Percentiles rank a stretch among this genome's conserved stretches.
Evolutionary conservation across 2,888 invertebrate genomes (phyloP).

Genomic region (Drosophila anomelani): DNA sequence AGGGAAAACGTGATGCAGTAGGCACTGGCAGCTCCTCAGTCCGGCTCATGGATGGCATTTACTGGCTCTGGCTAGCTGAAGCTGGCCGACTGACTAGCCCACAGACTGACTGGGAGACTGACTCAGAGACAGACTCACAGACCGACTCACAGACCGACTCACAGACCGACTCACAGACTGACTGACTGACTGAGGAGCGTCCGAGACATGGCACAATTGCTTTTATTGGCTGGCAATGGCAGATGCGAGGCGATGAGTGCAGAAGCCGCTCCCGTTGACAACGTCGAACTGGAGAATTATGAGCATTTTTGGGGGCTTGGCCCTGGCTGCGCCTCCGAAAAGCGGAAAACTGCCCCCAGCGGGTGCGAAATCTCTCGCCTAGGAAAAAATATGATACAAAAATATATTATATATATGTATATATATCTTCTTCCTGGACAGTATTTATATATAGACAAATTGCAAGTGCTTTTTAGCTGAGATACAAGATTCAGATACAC

Average conservation of each 20-base stretch:
- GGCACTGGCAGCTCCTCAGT: slow-evolving; percentile 65
- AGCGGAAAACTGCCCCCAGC: slow-evolving; percentile 10
- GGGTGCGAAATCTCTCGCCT: slow-evolving; percentile 68
- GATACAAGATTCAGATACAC: slow-evolving; percentile 30
- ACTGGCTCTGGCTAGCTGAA: slow-evolving; percentile 44
- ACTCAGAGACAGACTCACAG: slow-evolving; percentile 33
- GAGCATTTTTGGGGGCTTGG: slow-evolving; percentile 82
- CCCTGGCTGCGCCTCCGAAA: slow-evolving; percentile 45
- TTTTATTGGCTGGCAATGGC: slow-evolving; percentile 69
- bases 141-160: slow-evolving; percentile 35
- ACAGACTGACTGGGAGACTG: slow-evolving; percentile 39
- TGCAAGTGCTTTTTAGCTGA: slow-evolving; percentile 13
- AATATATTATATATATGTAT: no score
- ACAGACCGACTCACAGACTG: slow-evolving; percentile 33
- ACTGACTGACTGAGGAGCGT: slow-evolving; percentile 45
- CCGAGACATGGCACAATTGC: slow-evolving; percentile 77
- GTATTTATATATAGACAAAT: slow-evolving; percentile 24
- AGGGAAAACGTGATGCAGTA: slow-evolving; percentile 83
- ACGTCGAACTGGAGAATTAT: slow-evolving; percentile 69
- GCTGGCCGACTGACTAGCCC: slow-evolving; percentile 31
- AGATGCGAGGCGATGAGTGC: slow-evolving; percentile 46
- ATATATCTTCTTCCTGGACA: not conserved
- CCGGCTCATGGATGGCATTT: slow-evolving; percentile 67
- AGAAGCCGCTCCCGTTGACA: slow-evolving; percentile 79
- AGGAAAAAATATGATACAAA: slow-evolving; percentile 16